Conservation (phyloP, 2,888 invertebrate genomes). For the Dermolepida albohirtum region DNA sequence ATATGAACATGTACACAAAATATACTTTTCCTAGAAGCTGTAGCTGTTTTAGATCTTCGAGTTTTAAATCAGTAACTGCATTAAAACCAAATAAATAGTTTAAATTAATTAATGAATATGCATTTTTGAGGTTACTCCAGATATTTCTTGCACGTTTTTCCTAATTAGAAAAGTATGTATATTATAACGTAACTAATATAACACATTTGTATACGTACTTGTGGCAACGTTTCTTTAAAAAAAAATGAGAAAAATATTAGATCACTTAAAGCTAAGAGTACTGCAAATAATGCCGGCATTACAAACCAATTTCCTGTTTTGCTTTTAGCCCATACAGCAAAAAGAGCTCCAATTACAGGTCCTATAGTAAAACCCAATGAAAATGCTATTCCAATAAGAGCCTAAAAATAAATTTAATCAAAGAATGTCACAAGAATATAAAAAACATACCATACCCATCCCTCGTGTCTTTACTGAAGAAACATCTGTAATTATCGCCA, state of each 20-base stretch:
- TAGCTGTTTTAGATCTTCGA: conserved; percentile 74
- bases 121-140: conserved; percentile 66
- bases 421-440: neutral
- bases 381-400: conserved; percentile 96
- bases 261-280: conserved; percentile 80
- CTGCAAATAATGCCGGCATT: conserved; percentile 83
- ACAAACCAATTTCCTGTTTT: conserved; percentile 80
- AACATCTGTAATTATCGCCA: conserved; percentile 95
- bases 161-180: conserved; percentile 64
- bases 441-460: conserved; percentile 84
- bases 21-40: conserved; percentile 80
- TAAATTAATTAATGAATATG: conserved; percentile 58
- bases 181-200: conserved; percentile 30
- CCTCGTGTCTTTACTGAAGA: conserved; percentile 87
- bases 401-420: conserved; percentile 70
- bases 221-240: conserved; percentile 87
- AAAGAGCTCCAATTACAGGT: conserved; percentile 92
- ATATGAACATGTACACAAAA: conserved; percentile 93
- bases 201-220: conserved; percentile 65
- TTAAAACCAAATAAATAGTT: conserved; percentile 71
- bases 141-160: conserved; percentile 78
- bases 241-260: conserved; percentile 78
- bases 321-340: conserved; percentile 77
- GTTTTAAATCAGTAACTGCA: conserved; percentile 75
- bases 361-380: conserved; percentile 98